phyloP scores from a whole-genome alignment of 2,797 vertebrate genomes.

The Triplophysa yarkandensis region DNA sequence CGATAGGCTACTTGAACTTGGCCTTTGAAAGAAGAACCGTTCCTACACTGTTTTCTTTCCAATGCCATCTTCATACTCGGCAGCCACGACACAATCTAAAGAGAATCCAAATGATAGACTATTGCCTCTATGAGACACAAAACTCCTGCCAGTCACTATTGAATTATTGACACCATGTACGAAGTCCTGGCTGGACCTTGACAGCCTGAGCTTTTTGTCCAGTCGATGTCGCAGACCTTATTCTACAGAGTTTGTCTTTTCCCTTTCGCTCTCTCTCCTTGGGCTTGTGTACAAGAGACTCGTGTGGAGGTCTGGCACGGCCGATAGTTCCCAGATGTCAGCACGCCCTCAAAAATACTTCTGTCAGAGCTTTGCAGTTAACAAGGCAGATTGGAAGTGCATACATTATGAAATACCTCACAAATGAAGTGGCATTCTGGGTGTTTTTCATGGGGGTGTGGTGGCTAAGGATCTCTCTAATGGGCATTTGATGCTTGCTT shows the following conservation, averaged over 20 bases:
- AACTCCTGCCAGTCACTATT: constrained; percentile 14
- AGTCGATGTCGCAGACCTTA: constrained; percentile 16
- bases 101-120: constrained; percentile 11
- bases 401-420: constrained; percentile 40
- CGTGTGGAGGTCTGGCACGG: constrained; percentile 16
- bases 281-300: neutral
- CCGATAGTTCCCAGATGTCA: constrained; percentile 55
- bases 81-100: constrained; percentile 11
- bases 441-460: constrained; percentile 44
- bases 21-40: constrained; percentile 25
- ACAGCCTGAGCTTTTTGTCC: neutral
- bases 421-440: constrained; percentile 33
- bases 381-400: constrained; percentile 38
- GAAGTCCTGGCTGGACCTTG: constrained; percentile 18
- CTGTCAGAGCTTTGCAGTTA: neutral
- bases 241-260: constrained; percentile 5
- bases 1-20: constrained; percentile 24
- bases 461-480: neutral
- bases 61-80: constrained; percentile 16
- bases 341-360: constrained; percentile 19
- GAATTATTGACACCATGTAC: constrained; percentile 21
- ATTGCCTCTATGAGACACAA: constrained; percentile 25
- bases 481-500: constrained; percentile 11
- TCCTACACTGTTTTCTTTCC: constrained; percentile 43
- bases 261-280: neutral